Conservation (phyloP, 2,113 vertebrate genomes). For the Benitochromis conjunctus region DNA sequence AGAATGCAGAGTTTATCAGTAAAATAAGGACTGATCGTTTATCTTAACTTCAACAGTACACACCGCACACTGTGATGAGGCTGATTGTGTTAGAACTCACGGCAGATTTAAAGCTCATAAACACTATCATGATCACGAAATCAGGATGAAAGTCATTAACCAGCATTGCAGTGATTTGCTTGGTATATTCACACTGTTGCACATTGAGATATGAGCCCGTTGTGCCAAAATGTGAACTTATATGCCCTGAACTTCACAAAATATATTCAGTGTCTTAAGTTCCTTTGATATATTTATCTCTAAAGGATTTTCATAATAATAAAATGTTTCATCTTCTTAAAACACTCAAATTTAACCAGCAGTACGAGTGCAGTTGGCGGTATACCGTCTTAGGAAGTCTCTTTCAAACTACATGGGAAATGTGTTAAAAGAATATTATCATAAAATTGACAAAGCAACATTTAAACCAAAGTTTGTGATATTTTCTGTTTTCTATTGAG, state of each 20-base stretch:
- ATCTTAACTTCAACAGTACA: background rate
- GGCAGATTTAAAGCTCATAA: background rate
- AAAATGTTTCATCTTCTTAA: background rate
- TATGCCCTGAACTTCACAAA: background rate
- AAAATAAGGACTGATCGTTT: constrained; percentile 1
- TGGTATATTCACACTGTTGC: background rate
- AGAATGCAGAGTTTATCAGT: constrained; percentile 20
- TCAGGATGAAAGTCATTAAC: background rate
- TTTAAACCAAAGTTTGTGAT: background rate
- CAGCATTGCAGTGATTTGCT: background rate
- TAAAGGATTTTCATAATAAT: background rate
- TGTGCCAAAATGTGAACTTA: background rate
- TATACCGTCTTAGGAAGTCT: background rate
- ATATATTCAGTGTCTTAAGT: constrained; percentile 11
- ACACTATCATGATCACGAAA: background rate
- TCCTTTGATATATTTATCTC: background rate
- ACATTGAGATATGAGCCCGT: background rate
- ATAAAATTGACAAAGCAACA: background rate
- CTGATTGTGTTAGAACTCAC: background rate
- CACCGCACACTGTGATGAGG: background rate
- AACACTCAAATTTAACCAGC: background rate
- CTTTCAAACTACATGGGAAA: background rate
- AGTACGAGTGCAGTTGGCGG: background rate
- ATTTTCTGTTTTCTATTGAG: background rate
- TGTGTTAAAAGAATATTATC: background rate